A percentile compares a stretch with the other conserved stretches of the same genome.
Conservation (phyloP, 2,113 vertebrate genomes). For the Oxyruncus cristatus region DNA sequence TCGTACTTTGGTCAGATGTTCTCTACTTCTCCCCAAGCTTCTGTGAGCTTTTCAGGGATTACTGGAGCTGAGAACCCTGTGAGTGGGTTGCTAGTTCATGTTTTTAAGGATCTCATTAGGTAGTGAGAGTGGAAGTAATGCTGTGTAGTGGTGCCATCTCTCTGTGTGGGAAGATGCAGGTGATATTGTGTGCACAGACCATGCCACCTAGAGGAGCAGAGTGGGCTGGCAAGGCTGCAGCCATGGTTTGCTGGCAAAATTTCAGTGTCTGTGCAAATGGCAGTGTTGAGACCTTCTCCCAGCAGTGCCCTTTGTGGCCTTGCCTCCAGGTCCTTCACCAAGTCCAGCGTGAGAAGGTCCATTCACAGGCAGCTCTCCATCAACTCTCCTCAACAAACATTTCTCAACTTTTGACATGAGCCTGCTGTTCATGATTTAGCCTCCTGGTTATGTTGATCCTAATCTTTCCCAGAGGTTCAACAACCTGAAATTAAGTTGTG, state of each 20-base stretch:
- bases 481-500: neutral
- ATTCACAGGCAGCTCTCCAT: neutral
- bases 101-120: neutral
- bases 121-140: neutral
- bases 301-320: neutral
- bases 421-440: neutral
- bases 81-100: neutral
- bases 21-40: neutral
- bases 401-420: neutral
- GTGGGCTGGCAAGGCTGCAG: neutral
- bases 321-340: rapidly evolving
- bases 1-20: neutral
- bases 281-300: neutral
- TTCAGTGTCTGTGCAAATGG: neutral
- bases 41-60: neutral
- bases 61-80: neutral
- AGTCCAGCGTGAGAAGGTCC: neutral
- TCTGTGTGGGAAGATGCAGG: neutral
- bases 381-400: neutral
- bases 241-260: neutral
- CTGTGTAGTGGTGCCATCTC: neutral
- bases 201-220: conserved; percentile 22
- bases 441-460: neutral
- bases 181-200: neutral
- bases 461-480: neutral